A percentile compares a stretch with the other conserved stretches of the same genome.
Conservation (phyloP, 2,113 vertebrate species). For the Phalacrocorax aristotelis region DNA sequence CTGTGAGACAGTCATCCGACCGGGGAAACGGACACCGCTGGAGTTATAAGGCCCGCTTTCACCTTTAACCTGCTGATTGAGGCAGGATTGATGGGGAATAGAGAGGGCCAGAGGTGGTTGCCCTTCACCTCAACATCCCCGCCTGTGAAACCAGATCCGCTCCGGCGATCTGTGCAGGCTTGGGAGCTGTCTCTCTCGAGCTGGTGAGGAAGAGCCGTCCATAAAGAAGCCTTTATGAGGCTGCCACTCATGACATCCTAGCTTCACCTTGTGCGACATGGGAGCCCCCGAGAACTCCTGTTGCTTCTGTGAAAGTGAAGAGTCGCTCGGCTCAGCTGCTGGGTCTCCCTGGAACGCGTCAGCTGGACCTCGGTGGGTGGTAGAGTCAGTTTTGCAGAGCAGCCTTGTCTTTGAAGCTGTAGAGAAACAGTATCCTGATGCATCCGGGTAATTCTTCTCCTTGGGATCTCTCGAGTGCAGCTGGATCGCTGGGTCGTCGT, state of each 20-base stretch:
- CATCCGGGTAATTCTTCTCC: background rate
- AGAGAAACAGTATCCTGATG: background rate
- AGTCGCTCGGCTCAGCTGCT: background rate
- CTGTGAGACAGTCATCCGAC: background rate
- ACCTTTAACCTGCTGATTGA: slow-evolving; percentile 12
- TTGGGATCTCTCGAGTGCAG: background rate
- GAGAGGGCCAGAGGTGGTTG: slow-evolving; percentile 31
- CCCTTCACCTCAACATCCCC: slow-evolving; percentile 1
- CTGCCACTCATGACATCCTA: background rate
- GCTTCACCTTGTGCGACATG: background rate
- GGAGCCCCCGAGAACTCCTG: background rate
- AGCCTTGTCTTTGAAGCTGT: background rate
- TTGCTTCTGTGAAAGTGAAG: background rate
- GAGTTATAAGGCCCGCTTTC: background rate
- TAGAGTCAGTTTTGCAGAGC: background rate
- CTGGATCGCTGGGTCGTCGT: background rate
- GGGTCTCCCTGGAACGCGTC: background rate
- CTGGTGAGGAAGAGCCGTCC: background rate
- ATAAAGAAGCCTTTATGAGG: slow-evolving; percentile 52
- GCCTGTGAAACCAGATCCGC: background rate
- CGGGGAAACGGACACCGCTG: background rate
- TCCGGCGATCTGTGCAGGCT: rapidly evolving
- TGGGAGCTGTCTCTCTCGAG: background rate
- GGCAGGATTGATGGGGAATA: background rate
- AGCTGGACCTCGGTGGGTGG: background rate